A percentile compares a stretch with the other conserved stretches of the same genome.
Conservation (phyloP, 2,797 vertebrate genomes). For the Periophthalmus magnuspinnatus region DNA sequence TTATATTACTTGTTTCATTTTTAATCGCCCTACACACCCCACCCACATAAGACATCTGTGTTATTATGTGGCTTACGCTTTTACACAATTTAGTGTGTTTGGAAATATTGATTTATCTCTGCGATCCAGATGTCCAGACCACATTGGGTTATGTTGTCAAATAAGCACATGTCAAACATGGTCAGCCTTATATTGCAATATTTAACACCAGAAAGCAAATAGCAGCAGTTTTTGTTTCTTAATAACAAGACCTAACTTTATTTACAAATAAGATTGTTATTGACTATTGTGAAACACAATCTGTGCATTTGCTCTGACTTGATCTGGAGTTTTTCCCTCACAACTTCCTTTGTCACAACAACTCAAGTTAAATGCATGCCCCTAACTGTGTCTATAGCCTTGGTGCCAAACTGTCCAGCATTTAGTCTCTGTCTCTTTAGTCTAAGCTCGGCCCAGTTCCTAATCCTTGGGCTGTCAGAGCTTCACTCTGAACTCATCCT, state of each 20-base stretch:
- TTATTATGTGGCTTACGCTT: conserved; percentile 27
- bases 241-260: neutral
- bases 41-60: conserved; percentile 8
- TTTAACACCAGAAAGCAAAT: neutral
- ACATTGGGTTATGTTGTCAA: conserved; percentile 27
- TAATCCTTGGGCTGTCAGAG: conserved; percentile 79
- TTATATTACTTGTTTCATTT: neutral
- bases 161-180: conserved; percentile 20
- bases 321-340: conserved; percentile 67
- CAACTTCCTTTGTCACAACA: conserved; percentile 64
- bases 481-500: conserved; percentile 81
- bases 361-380: conserved; percentile 60
- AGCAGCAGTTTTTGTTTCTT: neutral
- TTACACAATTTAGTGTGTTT: conserved; percentile 24
- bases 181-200: neutral
- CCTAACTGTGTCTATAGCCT: conserved; percentile 54
- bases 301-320: conserved; percentile 26
- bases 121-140: conserved; percentile 36
- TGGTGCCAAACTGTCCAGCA: conserved; percentile 68
- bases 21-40: neutral
- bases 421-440: conserved; percentile 70
- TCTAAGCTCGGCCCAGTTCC: conserved; percentile 53
- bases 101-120: conserved; percentile 46
- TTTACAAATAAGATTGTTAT: neutral
- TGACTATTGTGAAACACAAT: conserved; percentile 8